A percentile compares a stretch with the other conserved stretches of the same genome.
Evolutionary conservation across 2,888 invertebrate species (phyloP).

Genomic region (Neoascia interrupta): DNA sequence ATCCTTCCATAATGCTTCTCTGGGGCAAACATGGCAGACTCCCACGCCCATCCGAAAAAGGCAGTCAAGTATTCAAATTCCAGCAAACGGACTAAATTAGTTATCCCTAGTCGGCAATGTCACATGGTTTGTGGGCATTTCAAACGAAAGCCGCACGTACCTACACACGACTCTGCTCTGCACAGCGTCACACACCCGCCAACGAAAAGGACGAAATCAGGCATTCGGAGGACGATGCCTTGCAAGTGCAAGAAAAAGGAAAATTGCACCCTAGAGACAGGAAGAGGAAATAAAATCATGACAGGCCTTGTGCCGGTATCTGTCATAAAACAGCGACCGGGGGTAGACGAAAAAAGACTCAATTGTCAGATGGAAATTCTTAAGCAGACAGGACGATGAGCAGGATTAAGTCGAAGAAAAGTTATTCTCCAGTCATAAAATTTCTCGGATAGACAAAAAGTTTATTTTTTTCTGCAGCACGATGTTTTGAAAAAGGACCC

Average conservation of each 20-base stretch:
- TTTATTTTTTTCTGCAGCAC: background rate
- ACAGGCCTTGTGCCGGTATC: slow-evolving; percentile 3
- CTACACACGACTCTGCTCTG: slow-evolving; percentile 4
- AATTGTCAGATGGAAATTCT: slow-evolving; percentile 53
- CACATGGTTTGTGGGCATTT: slow-evolving; percentile 35
- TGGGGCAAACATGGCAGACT: background rate
- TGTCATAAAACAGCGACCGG: background rate
- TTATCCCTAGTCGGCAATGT: slow-evolving; percentile 42
- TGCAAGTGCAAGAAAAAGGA: slow-evolving; percentile 36
- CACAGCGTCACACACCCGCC: background rate
- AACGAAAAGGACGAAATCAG: background rate
- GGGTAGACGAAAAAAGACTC: slow-evolving; percentile 5
- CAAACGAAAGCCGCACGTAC: slow-evolving; percentile 7
- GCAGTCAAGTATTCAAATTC: slow-evolving; percentile 46
- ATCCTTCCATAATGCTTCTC: background rate
- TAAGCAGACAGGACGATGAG: slow-evolving; percentile 40
- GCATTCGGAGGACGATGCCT: slow-evolving; percentile 35
- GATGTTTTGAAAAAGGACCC: no score
- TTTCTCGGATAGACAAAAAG: slow-evolving; percentile 19
- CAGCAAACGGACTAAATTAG: slow-evolving; percentile 56
- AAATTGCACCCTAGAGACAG: slow-evolving; percentile 33
- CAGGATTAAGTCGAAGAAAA: slow-evolving; percentile 32
- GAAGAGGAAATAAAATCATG: slow-evolving; percentile 37
- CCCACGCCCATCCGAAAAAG: slow-evolving; percentile 4
- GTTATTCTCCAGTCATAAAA: slow-evolving; percentile 33